Evolutionary conservation across 2,888 invertebrate genomes (phyloP).

Genomic region (Epirrhoe tristata): DNA sequence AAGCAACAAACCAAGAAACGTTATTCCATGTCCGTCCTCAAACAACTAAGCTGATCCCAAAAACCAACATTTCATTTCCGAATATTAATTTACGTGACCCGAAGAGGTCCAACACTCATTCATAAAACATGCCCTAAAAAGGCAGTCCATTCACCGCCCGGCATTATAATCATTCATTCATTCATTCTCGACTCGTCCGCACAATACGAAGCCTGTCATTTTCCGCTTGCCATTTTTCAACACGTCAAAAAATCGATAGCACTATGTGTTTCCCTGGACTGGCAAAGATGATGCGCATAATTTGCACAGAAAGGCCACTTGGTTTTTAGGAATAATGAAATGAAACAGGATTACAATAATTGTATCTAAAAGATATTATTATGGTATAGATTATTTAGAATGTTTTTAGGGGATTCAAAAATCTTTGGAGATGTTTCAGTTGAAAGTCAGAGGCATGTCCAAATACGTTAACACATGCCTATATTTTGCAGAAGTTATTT

Average conservation of each 20-base stretch:
- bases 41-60: conserved; percentile 15
- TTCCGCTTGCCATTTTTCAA: conserved; percentile 61
- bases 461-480: too few species aligned
- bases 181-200: conserved; percentile 31
- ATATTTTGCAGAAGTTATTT: too few species aligned
- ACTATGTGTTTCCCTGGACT: conserved; percentile 46
- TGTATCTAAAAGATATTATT: too few species aligned
- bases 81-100: conserved; percentile 18
- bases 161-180: conserved; percentile 41
- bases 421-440: too few species aligned
- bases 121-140: conserved; percentile 38
- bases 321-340: too few species aligned
- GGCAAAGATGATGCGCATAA: conserved; percentile 48
- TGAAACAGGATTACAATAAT: too few species aligned
- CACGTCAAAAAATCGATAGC: conserved; percentile 59
- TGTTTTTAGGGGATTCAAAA: too few species aligned
- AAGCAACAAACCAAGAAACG: conserved; percentile 2
- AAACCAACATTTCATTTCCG: conserved; percentile 16
- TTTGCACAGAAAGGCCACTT: conserved; percentile 30
- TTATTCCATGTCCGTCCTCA: conserved; percentile 1
- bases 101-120: conserved; percentile 30
- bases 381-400: too few species aligned
- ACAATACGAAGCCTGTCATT: conserved; percentile 57
- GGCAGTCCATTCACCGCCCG: conserved; percentile 33
- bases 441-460: too few species aligned